These are phyloP conservation scores for Papilio aristodemus DNA, from an alignment of 1,140 invertebrate species.

Conservation along the genomic window DNA sequence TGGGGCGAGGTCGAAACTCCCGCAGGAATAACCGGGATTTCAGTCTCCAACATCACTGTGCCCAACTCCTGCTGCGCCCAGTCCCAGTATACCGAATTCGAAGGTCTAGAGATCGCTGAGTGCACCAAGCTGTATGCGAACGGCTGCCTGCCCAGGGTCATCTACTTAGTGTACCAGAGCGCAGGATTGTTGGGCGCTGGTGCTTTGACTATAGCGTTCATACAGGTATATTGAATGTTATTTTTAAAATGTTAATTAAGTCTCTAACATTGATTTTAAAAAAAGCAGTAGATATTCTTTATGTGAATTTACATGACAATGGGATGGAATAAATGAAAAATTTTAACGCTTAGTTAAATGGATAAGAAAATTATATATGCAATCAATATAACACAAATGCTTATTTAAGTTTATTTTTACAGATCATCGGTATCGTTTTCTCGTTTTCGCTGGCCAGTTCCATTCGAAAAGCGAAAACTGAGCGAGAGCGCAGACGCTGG, in stretches of 20 bases:
- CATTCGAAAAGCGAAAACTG: constrained; percentile 89
- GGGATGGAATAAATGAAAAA: too few species aligned
- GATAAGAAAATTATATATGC: too few species aligned
- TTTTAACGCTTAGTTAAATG: too few species aligned
- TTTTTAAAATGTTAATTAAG: too few species aligned
- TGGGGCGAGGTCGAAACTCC: constrained; percentile 80
- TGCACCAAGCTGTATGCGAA: constrained; percentile 75
- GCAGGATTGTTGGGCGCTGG: constrained; percentile 89
- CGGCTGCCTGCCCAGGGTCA: constrained; percentile 85
- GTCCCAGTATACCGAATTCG: constrained; percentile 43
- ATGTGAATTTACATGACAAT: too few species aligned
- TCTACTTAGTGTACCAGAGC: constrained; percentile 86
- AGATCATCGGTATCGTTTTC: constrained; percentile 92
- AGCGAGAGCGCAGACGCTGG: constrained; percentile 85
- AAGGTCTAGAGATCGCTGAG: constrained; percentile 43
- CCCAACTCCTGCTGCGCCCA: constrained; percentile 82
- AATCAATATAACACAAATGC: too few species aligned
- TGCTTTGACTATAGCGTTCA: constrained; percentile 89
- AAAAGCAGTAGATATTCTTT: too few species aligned
- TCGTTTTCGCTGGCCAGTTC: constrained; percentile 91
- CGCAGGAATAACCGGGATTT: constrained; percentile 40
- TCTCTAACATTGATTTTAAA: too few species aligned
- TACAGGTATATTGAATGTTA: constrained; percentile 81
- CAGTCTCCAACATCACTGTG: constrained; percentile 67
- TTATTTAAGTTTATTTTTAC: constrained; percentile 62